These are phyloP conservation scores for Gorsachius magnificus DNA, from an alignment of 2,797 vertebrate genomes.

Conservation along the genomic window DNA sequence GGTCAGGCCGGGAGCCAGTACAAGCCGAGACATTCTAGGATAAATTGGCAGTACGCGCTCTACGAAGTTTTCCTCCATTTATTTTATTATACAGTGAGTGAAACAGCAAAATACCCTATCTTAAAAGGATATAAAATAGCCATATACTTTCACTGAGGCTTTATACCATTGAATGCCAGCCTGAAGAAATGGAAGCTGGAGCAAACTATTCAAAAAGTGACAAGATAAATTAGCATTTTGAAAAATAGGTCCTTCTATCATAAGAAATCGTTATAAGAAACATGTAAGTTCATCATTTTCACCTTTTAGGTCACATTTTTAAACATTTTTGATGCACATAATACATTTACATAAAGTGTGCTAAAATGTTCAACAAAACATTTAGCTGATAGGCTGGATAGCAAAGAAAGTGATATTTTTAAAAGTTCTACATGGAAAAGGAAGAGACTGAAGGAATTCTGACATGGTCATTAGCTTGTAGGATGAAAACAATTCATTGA, in stretches of 20 bases:
- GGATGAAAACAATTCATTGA: constrained; percentile 38
- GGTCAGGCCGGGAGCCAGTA: constrained; percentile 43
- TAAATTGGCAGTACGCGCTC: constrained; percentile 24
- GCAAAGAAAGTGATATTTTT: background rate
- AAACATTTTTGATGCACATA: background rate
- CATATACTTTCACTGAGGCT: background rate
- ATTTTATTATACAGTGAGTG: constrained; percentile 60
- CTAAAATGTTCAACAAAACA: background rate
- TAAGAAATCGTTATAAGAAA: background rate
- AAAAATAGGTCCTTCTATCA: background rate
- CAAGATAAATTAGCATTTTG: background rate
- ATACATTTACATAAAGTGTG: background rate
- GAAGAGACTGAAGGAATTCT: background rate
- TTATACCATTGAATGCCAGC: background rate
- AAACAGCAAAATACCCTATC: constrained; percentile 37
- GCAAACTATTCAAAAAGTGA: background rate
- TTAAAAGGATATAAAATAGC: background rate
- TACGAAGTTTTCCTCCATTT: constrained; percentile 41
- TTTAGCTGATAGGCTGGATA: background rate
- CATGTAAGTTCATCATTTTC: background rate
- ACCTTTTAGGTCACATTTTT: background rate
- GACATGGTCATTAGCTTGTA: background rate
- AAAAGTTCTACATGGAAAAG: background rate
- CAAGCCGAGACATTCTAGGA: constrained; percentile 53
- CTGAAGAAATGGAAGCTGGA: background rate